phyloP scores from a whole-genome alignment of 2,888 invertebrate species.

The Tenodera sinensis region DNA sequence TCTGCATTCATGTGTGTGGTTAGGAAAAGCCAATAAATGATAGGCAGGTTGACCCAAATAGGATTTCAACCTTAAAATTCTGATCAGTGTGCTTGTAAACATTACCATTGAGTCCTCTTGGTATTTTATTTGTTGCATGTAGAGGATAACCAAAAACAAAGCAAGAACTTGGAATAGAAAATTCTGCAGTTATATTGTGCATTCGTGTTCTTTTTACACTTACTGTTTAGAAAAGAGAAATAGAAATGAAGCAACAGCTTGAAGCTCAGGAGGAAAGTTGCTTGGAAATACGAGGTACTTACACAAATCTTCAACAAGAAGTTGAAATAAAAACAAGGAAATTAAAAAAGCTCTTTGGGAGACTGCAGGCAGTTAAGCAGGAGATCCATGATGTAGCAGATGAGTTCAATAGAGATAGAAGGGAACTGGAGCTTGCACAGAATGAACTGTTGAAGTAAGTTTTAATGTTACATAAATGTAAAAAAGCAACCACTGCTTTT shows the following conservation, averaged over 20 bases:
- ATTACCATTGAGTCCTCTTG: not conserved
- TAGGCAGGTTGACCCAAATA: too few relatives aligned
- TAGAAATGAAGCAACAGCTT: constrained; percentile 91
- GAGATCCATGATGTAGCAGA: constrained; percentile 80
- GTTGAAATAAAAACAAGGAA: constrained; percentile 95
- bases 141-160: not conserved
- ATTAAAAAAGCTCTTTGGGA: constrained; percentile 83
- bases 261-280: constrained; percentile 93
- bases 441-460: constrained; percentile 76
- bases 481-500: too few relatives aligned
- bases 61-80: too few relatives aligned
- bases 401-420: constrained; percentile 85
- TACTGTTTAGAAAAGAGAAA: constrained; percentile 47
- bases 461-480: not conserved
- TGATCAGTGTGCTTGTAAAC: not conserved
- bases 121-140: not conserved
- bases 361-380: constrained; percentile 69
- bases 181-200: not conserved
- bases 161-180: not conserved
- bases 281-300: constrained; percentile 85
- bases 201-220: not conserved
- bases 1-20: too few relatives aligned
- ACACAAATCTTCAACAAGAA: constrained; percentile 89
- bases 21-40: too few relatives aligned
- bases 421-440: constrained; percentile 87